Percentiles rank a stretch among this genome's conserved stretches.
These are phyloP conservation scores for Lagorchestes hirsutus DNA, from an alignment of 2,797 vertebrate species.

Conservation along the genomic window DNA sequence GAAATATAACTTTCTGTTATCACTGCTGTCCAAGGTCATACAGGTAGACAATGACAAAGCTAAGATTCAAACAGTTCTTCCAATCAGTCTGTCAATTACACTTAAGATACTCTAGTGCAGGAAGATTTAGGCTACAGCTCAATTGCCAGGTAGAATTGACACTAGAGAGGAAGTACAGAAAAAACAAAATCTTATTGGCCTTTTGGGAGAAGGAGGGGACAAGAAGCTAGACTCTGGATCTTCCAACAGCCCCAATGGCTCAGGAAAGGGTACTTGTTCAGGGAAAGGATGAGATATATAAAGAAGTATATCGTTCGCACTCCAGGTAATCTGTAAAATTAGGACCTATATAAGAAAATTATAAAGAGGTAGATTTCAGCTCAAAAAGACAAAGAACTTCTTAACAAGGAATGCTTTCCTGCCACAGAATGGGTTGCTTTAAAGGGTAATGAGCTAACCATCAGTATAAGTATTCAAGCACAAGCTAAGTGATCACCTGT, in stretches of 20 bases:
- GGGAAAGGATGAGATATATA: neutral
- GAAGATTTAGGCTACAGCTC: neutral
- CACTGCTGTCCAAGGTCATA: neutral
- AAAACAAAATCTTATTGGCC: neutral
- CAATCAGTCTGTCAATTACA: neutral
- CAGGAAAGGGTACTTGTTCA: neutral
- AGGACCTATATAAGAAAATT: neutral
- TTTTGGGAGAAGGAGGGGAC: neutral
- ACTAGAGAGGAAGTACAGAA: neutral
- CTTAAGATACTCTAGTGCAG: neutral
- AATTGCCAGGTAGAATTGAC: neutral
- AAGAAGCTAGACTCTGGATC: neutral
- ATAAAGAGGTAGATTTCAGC: neutral
- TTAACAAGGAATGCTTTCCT: neutral
- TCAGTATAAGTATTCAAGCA: neutral
- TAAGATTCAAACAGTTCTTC: neutral
- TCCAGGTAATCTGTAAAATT: neutral
- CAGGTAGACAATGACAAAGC: neutral
- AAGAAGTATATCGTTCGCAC: neutral
- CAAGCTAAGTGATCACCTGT: neutral
- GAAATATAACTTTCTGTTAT: neutral
- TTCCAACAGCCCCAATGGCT: neutral
- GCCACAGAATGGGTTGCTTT: neutral
- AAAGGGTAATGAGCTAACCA: neutral
- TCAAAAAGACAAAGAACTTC: neutral